These are phyloP conservation scores for Tetragnatha montana DNA, from an alignment of 2,888 invertebrate species.

Conservation along the genomic window DNA sequence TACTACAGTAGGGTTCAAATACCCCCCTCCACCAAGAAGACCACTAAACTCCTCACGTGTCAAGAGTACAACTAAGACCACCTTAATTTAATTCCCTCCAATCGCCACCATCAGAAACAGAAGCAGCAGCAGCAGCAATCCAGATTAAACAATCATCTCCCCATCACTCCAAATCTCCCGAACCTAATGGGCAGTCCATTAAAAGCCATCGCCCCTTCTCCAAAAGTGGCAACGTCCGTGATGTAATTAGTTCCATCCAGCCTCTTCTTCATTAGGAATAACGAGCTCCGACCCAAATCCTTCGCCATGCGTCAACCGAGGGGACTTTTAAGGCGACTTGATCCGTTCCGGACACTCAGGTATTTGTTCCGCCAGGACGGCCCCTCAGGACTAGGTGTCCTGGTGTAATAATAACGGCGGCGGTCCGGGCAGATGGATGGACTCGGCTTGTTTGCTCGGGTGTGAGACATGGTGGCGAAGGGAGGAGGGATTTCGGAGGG, in stretches of 20 bases:
- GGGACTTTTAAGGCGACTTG: constrained; percentile 49
- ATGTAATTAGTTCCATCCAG: constrained; percentile 35
- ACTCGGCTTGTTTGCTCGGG: constrained; percentile 57
- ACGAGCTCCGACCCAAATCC: constrained; percentile 18
- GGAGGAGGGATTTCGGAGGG: neutral
- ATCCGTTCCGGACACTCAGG: constrained; percentile 67
- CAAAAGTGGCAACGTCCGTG: neutral
- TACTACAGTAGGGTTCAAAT: too few relatives aligned
- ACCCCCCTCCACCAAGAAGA: too few relatives aligned
- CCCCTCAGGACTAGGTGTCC: constrained; percentile 33
- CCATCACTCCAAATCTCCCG: too few relatives aligned
- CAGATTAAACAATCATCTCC: too few relatives aligned
- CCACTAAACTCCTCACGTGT: too few relatives aligned
- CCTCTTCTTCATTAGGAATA: constrained; percentile 44
- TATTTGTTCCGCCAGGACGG: constrained; percentile 63
- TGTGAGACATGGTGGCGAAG: constrained; percentile 23
- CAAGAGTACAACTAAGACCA: too few relatives aligned
- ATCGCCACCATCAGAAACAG: neutral
- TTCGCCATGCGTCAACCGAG: constrained; percentile 28
- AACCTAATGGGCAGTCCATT: neutral
- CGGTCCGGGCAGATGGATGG: constrained; percentile 10
- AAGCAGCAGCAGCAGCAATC: neutral
- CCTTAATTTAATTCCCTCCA: neutral
- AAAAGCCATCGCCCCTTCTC: neutral
- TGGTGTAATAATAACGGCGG: constrained; percentile 49